Evolutionary conservation across 2,113 vertebrate genomes (phyloP).

Genomic region (Mellivora capensis): DNA sequence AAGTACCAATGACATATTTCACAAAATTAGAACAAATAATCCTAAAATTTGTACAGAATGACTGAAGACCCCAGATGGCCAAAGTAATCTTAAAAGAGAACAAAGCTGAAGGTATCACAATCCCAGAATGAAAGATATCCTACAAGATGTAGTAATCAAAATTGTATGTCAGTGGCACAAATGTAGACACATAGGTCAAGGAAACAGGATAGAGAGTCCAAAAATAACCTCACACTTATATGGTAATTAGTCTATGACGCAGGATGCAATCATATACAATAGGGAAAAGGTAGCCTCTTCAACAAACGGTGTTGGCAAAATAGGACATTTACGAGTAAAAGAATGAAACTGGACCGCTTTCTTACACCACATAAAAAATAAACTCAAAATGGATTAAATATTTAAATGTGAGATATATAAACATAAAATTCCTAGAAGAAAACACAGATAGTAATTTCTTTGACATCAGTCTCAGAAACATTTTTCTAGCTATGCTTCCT

Average conservation of each 20-base stretch:
- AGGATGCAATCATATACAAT: neutral
- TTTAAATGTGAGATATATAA: neutral
- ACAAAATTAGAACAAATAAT: neutral
- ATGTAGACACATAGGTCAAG: neutral
- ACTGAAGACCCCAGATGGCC: neutral
- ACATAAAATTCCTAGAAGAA: neutral
- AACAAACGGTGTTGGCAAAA: neutral
- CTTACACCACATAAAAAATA: neutral
- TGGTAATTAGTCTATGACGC: neutral
- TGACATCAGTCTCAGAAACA: neutral
- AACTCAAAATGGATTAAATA: neutral
- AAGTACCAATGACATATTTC: neutral
- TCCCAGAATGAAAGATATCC: neutral
- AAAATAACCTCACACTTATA: neutral
- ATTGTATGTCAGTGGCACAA: neutral
- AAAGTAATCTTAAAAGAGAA: neutral
- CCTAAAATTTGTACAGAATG: neutral
- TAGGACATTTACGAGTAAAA: neutral
- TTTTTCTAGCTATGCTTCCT: neutral
- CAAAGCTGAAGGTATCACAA: neutral
- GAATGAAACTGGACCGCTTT: neutral
- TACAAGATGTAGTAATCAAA: neutral
- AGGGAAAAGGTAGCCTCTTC: neutral
- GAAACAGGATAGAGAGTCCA: neutral
- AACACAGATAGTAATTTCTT: neutral